phyloP scores from a whole-genome alignment of 2,888 invertebrate genomes.

The Stenodera caucasica region DNA sequence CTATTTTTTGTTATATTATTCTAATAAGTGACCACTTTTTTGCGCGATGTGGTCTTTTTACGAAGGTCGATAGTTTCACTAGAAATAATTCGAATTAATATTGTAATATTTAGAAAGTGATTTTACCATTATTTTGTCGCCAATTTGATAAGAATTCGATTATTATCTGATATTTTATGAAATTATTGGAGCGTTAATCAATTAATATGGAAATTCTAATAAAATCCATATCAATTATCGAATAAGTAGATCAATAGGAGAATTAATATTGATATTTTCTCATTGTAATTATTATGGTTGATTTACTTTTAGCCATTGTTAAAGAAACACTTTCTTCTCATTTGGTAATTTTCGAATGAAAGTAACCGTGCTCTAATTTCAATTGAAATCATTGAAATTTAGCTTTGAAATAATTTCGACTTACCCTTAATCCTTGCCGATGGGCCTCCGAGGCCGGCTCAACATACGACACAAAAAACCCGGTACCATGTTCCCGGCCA shows the following conservation, averaged over 20 bases:
- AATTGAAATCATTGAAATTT: neutral
- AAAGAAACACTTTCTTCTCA: neutral
- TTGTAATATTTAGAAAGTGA: neutral
- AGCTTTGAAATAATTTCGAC: conserved; percentile 30
- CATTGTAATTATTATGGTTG: neutral
- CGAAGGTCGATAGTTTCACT: too few species aligned
- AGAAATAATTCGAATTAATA: too few species aligned
- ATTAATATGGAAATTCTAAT: neutral
- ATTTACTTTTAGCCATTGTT: neutral
- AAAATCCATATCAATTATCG: neutral
- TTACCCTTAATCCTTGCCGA: conserved; percentile 82
- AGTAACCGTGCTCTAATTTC: neutral
- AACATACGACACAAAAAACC: conserved; percentile 88
- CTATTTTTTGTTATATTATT: too few species aligned
- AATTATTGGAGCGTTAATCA: neutral
- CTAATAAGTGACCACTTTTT: too few species aligned
- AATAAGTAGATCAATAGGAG: neutral
- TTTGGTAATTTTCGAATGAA: neutral
- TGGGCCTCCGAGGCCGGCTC: conserved; percentile 87
- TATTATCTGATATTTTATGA: neutral
- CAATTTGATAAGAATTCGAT: neutral
- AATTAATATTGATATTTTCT: neutral
- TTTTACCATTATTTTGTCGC: neutral
- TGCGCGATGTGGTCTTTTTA: too few species aligned
- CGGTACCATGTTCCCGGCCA: conserved; percentile 88